phyloP scores from a whole-genome alignment of 2,113 vertebrate genomes.

The Malurus melanocephalus region DNA sequence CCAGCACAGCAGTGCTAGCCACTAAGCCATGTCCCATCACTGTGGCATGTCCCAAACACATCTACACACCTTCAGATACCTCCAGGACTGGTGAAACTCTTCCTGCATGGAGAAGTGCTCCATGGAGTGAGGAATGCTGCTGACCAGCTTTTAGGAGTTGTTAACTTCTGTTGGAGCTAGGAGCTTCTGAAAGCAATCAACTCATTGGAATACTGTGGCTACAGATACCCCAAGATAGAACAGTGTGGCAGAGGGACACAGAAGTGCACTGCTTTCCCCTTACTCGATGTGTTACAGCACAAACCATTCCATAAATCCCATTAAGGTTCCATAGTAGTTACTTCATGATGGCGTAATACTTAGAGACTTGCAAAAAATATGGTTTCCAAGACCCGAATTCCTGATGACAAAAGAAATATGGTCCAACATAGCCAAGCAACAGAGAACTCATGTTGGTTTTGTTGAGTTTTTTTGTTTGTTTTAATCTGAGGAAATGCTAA shows the following conservation, averaged over 20 bases:
- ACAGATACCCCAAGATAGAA: neutral
- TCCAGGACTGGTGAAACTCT: neutral
- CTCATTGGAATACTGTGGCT: neutral
- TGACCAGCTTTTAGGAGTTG: neutral
- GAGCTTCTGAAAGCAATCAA: neutral
- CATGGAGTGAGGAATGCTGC: neutral
- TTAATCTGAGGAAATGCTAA: neutral
- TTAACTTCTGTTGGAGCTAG: neutral
- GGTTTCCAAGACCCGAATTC: neutral
- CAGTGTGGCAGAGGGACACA: neutral
- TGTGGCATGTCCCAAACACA: neutral
- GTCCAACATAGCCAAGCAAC: neutral
- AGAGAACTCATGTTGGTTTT: neutral
- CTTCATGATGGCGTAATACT: neutral
- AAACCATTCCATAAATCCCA: neutral
- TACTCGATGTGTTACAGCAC: neutral
- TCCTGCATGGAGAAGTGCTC: neutral
- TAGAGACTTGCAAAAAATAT: neutral
- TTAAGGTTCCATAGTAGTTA: neutral
- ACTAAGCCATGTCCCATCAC: rapidly evolving
- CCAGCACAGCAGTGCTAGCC: neutral
- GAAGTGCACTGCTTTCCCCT: neutral
- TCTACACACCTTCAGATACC: neutral
- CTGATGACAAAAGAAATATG: neutral
- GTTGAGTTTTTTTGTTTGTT: neutral